Evolutionary conservation across 2,888 invertebrate species (phyloP).

Genomic region (Syrphus vitripennis): DNA sequence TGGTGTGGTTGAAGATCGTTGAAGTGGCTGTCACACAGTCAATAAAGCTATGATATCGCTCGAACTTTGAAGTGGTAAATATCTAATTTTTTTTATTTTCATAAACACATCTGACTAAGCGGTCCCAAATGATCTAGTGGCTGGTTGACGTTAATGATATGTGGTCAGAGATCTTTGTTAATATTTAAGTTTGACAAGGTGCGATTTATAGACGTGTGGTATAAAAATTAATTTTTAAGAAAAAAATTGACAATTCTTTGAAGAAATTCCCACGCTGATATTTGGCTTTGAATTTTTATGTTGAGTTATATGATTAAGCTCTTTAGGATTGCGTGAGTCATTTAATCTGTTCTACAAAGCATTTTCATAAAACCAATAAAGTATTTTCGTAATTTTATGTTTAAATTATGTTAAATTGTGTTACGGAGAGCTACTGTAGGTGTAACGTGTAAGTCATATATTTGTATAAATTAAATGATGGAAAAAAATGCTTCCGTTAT

Average conservation of each 20-base stretch:
- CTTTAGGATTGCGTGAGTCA: too few species aligned
- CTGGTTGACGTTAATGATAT: conserved; percentile 20
- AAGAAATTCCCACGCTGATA: conserved; percentile 2
- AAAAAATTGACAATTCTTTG: neutral
- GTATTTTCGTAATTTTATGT: too few species aligned
- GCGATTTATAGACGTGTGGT: neutral
- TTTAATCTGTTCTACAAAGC: too few species aligned
- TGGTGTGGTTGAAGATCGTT: neutral
- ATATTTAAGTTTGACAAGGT: conserved; percentile 18
- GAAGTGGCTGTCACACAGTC: conserved; percentile 3
- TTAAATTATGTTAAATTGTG: too few species aligned
- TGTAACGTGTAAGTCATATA: too few species aligned
- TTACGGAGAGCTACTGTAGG: too few species aligned
- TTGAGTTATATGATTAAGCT: too few species aligned
- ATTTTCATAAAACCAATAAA: too few species aligned
- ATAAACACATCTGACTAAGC: neutral
- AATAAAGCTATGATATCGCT: neutral
- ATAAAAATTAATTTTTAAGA: conserved; percentile 5
- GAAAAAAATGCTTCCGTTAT: too few species aligned
- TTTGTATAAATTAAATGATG: too few species aligned
- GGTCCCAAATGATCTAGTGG: conserved; percentile 3
- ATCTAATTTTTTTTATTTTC: neutral
- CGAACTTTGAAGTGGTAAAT: conserved; percentile 2
- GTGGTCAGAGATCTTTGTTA: conserved; percentile 9
- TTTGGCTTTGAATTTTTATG: too few species aligned